A percentile compares a stretch with the other conserved stretches of the same genome.
These are phyloP conservation scores for Haplotaxodon microlepis DNA, from an alignment of 2,113 vertebrate species.

Conservation along the genomic window DNA sequence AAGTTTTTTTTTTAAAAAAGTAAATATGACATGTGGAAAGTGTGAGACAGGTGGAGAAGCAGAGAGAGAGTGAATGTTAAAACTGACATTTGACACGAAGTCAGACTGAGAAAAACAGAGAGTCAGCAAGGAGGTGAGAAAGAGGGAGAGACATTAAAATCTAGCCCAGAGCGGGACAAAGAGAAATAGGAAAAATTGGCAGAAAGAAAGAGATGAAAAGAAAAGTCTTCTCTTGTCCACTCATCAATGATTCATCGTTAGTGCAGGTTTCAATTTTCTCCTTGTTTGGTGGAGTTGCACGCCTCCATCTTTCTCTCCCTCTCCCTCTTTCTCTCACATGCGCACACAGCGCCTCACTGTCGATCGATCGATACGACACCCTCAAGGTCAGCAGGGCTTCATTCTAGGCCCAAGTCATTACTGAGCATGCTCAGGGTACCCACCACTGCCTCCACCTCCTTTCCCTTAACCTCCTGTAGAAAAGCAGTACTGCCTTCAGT, in stretches of 20 bases:
- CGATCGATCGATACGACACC: conserved; percentile 74
- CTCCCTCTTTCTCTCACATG: neutral
- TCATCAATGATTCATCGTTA: conserved; percentile 86
- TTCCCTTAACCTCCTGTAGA: neutral
- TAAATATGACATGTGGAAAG: neutral
- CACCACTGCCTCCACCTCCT: neutral
- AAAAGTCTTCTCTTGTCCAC: conserved; percentile 28
- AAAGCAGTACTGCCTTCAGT: neutral
- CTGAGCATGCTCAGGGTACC: conserved; percentile 37
- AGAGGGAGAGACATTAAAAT: neutral
- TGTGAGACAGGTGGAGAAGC: neutral
- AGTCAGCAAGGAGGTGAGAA: neutral
- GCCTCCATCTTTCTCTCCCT: conserved; percentile 14
- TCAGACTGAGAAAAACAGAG: neutral
- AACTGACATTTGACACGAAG: conserved; percentile 31
- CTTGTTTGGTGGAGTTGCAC: conserved; percentile 63
- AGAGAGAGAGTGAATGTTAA: neutral
- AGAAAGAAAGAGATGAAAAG: neutral
- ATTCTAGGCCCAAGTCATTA: neutral
- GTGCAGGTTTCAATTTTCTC: conserved; percentile 75
- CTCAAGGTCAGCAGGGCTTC: conserved; percentile 79
- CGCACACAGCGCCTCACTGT: conserved; percentile 7
- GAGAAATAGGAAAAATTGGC: neutral
- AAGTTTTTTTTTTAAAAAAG: rapidly evolving
- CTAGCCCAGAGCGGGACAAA: neutral